phyloP scores from a whole-genome alignment of 2,113 vertebrate genomes.

The Aramus guarauna region DNA sequence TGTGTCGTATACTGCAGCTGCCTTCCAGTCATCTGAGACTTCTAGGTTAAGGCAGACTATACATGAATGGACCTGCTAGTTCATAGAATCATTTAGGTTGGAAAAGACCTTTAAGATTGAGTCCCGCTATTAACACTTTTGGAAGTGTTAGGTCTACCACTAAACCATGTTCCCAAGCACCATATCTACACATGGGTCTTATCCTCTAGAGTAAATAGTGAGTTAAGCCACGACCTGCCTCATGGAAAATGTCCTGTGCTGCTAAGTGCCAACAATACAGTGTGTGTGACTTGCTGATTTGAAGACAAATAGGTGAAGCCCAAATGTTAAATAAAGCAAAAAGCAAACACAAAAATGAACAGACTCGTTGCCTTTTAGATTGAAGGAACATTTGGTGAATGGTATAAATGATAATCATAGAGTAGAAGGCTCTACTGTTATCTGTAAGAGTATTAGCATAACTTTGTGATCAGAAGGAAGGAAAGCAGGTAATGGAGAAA shows the following conservation, averaged over 20 bases:
- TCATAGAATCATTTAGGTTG: not conserved
- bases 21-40: not conserved
- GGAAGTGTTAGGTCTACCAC: no score
- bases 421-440: slow-evolving; percentile 1
- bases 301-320: not conserved
- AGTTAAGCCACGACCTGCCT: not conserved
- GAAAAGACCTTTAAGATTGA: not conserved
- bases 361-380: not conserved
- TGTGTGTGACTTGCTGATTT: not conserved
- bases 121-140: not conserved
- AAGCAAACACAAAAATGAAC: not conserved
- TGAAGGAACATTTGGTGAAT: not conserved
- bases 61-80: not conserved
- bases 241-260: not conserved
- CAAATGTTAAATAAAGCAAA: not conserved
- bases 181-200: not conserved
- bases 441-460: not conserved
- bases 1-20: accelerated
- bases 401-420: not conserved
- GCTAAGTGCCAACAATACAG: not conserved
- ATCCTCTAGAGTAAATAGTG: not conserved
- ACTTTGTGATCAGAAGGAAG: not conserved
- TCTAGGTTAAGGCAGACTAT: not conserved
- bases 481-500: not conserved
- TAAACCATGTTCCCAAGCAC: not conserved